Evolutionary conservation across 2,113 vertebrate species (phyloP), one percentile per base, ranked within the genome.

Genomic region (Nesoenas mayeri): DNA sequence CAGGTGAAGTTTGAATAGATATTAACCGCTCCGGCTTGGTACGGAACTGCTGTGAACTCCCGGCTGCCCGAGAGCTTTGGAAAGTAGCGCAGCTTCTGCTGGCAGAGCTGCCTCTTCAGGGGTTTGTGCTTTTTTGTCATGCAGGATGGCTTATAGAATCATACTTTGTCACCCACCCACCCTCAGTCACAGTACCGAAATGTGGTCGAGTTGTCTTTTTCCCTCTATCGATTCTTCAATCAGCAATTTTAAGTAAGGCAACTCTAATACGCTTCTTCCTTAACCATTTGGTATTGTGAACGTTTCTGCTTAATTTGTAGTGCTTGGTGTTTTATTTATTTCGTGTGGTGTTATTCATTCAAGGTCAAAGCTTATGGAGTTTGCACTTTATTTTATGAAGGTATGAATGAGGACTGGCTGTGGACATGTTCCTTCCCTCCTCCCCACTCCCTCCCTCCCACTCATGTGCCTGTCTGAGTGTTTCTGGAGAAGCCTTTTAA

Each of bases 311-410:
- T 42, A 17, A 44, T 79, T 67, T 58, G 64, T 47, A 65, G 1
- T 40, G 48, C 71, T 64, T 15, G 60, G 34, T n/a, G 28, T 53
- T 73, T 34, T 54, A 3, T 89, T 93, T 77, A 5, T 82, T 58
- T 58, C 7, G 16, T 20, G 60, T 20, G 2, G 29, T 65, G 25
- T 24, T 84, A 11, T 20, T 44, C 47, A 8, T 32, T 42, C 85
- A 88, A 91, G 95, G 88, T 95, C 93, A 92, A 34, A 15, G 31
- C 9, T 31, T 26, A 0, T 5, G 15, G 91, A 94, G 48, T 87
- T 88, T 50, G 42, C 79, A 75, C 67, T 94, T 96, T 54, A 85
- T 88, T 85, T 44, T 54, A 82, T 29, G 93, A 40, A 40, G 96
- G 26, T 44, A 6, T 2, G 78, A 74, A 28, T 22, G 82, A 82